Conservation (phyloP, 2,797 vertebrate genomes). For the Threskiornis aethiopicus region DNA sequence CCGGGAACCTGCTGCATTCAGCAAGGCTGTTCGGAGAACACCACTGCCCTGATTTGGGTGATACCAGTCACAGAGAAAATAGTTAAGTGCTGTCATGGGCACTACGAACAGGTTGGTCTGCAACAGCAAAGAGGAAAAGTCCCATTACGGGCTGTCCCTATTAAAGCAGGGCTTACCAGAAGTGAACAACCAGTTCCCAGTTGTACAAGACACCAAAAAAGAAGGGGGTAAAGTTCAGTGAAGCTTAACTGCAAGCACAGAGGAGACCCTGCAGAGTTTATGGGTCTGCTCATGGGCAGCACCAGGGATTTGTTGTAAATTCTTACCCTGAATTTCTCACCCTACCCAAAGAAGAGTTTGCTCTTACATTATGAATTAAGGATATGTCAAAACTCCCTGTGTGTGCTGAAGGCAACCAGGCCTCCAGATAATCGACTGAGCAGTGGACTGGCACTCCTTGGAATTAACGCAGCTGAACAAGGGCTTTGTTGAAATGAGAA, state of each 20-base stretch:
- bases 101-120: not conserved
- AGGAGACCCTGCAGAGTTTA: not conserved
- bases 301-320: not conserved
- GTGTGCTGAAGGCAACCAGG: not conserved
- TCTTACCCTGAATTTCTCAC: not conserved
- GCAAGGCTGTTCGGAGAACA: not conserved
- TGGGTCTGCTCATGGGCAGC: not conserved
- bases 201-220: not conserved
- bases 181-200: not conserved
- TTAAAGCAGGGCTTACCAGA: not conserved
- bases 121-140: not conserved
- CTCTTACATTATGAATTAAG: not conserved
- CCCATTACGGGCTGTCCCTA: not conserved
- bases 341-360: not conserved
- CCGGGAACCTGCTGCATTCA: not conserved
- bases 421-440: not conserved
- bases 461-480: not conserved
- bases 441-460: not conserved
- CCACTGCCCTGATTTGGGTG: not conserved
- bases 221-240: not conserved
- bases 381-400: not conserved
- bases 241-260: not conserved
- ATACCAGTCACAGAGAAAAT: not conserved
- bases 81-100: not conserved
- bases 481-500: constrained; percentile 61